Evolutionary conservation across 2,113 vertebrate genomes (phyloP), one percentile per base, ranked within the genome.

Genomic region (Charadrius vociferus): DNA sequence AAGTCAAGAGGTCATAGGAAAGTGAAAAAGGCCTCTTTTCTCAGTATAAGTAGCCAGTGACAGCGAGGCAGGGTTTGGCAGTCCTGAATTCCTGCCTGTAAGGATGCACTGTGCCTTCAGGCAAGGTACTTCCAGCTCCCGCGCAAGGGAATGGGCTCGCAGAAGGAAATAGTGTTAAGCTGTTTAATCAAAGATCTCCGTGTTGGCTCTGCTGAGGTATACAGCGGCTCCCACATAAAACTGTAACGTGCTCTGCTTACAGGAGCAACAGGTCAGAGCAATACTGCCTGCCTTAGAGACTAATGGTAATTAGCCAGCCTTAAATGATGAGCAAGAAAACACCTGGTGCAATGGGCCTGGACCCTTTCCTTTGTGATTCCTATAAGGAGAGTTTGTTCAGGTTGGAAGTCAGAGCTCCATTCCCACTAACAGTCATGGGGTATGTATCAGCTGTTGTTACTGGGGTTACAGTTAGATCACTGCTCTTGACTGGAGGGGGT

Each of bases 1-100:
- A 90, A 97, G 96, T 97, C 93, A 96, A 95, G 91, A 95, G 96
- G 96, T 96, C 97, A 94, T 3, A 81, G 71, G 74, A 84, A 87
- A 94, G 81, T 84, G 73, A 45, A 93, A 95, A 92, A 93, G 96
- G 87, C 86, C 86, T 88, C 70, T 94, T 77, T 95, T 93, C 87
- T 95, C 50, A 55, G 71, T 93, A 92, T 91, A 88, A 97, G 94
- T 66, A 88, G 55, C 63, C 71, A 96, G 81, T 95, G 89, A 86
- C 81, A 62, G 61, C 32, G 63, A 93, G 78, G 41, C 86, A 94
- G 53, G 14, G 34, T 73, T 89, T 77, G 90, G n/a, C 62, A 91
- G 3, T 65, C 63, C 78, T 66, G 70, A 96, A 96, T 96, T 96
- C 93, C 71, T 91, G 81, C 71, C 70, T 86, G 29, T 80, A 78